These are phyloP conservation scores for Phaethornis superciliosus DNA, from an alignment of 2,113 vertebrate species.

Conservation along the genomic window DNA sequence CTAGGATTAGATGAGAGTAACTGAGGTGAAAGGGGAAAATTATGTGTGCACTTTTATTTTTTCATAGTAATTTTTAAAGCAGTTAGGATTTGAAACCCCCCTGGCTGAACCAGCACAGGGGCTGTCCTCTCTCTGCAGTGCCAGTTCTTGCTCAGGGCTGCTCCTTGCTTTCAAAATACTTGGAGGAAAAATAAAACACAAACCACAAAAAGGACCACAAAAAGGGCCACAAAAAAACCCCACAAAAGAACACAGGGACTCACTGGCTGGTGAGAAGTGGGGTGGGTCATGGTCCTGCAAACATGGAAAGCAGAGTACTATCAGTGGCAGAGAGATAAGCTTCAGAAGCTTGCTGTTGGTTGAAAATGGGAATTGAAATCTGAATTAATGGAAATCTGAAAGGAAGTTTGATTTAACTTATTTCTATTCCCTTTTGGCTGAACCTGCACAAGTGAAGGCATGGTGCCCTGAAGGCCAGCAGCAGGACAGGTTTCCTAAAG, in stretches of 20 bases:
- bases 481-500: not conserved
- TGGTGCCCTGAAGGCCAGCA: accelerated
- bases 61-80: not conserved
- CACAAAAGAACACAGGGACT: not conserved
- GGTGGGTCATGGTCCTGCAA: not conserved
- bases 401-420: not conserved
- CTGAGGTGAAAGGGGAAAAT: not conserved
- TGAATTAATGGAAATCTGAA: too few relatives aligned
- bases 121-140: not conserved
- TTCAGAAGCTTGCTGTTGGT: not conserved
- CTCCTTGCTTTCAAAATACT: not conserved
- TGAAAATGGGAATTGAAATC: not conserved
- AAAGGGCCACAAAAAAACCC: too few relatives aligned
- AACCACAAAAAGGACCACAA: too few relatives aligned
- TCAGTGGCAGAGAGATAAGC: not conserved
- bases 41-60: accelerated
- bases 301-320: not conserved
- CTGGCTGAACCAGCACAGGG: not conserved
- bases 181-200: not conserved
- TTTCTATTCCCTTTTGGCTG: not conserved
- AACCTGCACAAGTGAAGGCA: not conserved
- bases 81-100: not conserved
- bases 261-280: not conserved
- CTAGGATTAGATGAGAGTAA: not conserved
- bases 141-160: not conserved